These are phyloP conservation scores for Drosophila murphyi DNA, from an alignment of 1,140 invertebrate genomes.

Conservation along the genomic window DNA sequence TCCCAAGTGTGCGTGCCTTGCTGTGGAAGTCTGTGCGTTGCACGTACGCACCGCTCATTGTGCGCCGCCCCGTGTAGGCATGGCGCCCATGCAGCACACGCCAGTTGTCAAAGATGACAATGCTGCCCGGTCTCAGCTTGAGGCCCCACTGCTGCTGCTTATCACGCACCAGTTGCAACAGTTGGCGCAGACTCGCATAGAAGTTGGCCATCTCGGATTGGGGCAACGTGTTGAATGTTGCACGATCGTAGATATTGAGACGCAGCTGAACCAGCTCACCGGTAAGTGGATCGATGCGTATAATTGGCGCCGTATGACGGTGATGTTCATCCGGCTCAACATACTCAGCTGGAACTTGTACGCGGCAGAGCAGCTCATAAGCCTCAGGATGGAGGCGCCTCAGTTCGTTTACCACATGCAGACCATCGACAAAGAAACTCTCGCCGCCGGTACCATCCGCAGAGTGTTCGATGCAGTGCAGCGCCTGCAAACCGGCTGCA, in stretches of 20 bases:
- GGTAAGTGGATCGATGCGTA: slow-evolving; percentile 85
- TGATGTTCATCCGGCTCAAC: slow-evolving; percentile 86
- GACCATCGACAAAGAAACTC: slow-evolving; percentile 89
- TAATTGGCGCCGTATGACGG: slow-evolving; percentile 85
- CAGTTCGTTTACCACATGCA: slow-evolving; percentile 87
- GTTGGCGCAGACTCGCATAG: slow-evolving; percentile 87
- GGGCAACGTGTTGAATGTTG: slow-evolving; percentile 86
- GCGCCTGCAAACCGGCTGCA: slow-evolving; percentile 89
- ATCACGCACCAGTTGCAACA: slow-evolving; percentile 86
- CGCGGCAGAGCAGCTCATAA: slow-evolving; percentile 86
- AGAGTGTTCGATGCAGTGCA: slow-evolving; percentile 88
- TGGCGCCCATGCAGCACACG: slow-evolving; percentile 89
- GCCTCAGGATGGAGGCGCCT: slow-evolving; percentile 85
- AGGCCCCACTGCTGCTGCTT: slow-evolving; percentile 86
- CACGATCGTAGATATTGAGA: slow-evolving; percentile 90
- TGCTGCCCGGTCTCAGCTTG: slow-evolving; percentile 87
- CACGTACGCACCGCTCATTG: slow-evolving; percentile 87
- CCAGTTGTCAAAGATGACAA: slow-evolving; percentile 91
- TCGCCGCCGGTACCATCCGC: slow-evolving; percentile 87
- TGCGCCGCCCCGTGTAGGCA: slow-evolving; percentile 87
- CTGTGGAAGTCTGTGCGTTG: slow-evolving; percentile 87
- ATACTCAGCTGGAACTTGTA: slow-evolving; percentile 88
- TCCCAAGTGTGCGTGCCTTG: slow-evolving; percentile 85
- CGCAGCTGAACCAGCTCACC: slow-evolving; percentile 86
- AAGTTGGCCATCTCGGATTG: slow-evolving; percentile 86